These are phyloP conservation scores for Diarsia brunnea DNA, from an alignment of 2,888 invertebrate species.

Conservation along the genomic window DNA sequence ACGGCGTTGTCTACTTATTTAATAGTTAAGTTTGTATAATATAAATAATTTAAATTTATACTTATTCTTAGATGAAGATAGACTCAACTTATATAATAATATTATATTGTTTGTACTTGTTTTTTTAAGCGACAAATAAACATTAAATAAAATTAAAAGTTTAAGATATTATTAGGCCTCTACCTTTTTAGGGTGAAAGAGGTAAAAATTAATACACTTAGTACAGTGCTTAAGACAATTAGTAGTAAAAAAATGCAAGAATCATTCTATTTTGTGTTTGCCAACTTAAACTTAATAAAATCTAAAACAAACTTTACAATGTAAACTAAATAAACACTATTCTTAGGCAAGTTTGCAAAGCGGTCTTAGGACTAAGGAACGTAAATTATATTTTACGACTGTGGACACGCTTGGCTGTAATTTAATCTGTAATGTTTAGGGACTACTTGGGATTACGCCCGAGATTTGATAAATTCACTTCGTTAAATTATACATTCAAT, in stretches of 20 bases:
- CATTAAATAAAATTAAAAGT: neutral
- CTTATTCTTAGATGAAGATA: neutral
- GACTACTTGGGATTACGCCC: conserved; percentile 36
- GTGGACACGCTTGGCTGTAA: conserved; percentile 55
- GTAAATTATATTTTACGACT: conserved; percentile 65
- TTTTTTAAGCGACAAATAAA: neutral
- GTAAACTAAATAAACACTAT: conserved; percentile 27
- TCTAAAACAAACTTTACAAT: conserved; percentile 9
- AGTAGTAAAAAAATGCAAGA: neutral
- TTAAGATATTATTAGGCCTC: too few species aligned
- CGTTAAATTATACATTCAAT: conserved; percentile 43
- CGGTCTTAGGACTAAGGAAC: conserved; percentile 34
- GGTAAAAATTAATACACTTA: neutral
- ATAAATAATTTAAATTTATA: neutral
- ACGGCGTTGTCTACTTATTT: neutral
- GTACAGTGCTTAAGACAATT: neutral
- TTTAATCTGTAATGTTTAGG: conserved; percentile 66
- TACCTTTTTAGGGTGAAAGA: too few species aligned
- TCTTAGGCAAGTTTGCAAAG: conserved; percentile 35
- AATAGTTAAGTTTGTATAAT: neutral
- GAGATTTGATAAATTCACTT: conserved; percentile 40
- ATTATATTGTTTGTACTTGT: neutral
- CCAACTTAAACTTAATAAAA: neutral
- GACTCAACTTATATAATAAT: neutral
- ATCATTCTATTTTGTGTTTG: neutral